A percentile compares a stretch with the other conserved stretches of the same genome.
These are phyloP conservation scores for Chelmon rostratus DNA, from an alignment of 2,797 vertebrate species.

Conservation along the genomic window DNA sequence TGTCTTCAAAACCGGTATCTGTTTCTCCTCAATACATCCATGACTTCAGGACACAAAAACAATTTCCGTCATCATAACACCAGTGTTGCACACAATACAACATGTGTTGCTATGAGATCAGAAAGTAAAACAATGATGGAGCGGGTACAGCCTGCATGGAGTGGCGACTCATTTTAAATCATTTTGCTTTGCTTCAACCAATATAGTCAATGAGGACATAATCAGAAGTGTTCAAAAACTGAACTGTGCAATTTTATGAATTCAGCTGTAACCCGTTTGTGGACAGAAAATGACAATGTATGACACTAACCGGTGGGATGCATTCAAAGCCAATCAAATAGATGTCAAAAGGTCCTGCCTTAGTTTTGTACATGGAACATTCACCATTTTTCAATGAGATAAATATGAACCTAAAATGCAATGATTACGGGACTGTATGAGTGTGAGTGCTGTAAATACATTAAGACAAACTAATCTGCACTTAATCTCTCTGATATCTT, in stretches of 20 bases:
- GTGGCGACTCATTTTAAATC: too few relatives aligned
- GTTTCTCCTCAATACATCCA: not conserved
- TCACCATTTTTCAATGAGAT: too few relatives aligned
- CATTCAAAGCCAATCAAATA: not conserved
- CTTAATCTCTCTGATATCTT: too few relatives aligned
- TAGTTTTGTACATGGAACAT: not conserved
- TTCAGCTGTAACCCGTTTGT: not conserved
- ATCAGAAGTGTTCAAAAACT: not conserved
- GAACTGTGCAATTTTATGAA: not conserved
- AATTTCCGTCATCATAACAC: not conserved
- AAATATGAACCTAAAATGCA: too few relatives aligned
- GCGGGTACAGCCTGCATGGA: not conserved
- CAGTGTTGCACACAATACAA: not conserved
- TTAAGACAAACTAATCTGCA: too few relatives aligned
- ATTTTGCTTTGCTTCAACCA: too few relatives aligned
- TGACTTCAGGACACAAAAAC: not conserved
- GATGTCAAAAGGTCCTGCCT: not conserved
- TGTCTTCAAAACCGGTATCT: not conserved
- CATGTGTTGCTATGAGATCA: not conserved
- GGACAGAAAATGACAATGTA: not conserved
- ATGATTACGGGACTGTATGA: too few relatives aligned
- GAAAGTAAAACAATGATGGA: not conserved
- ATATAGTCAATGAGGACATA: not conserved
- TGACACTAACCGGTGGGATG: too few relatives aligned
- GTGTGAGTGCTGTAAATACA: too few relatives aligned